These are phyloP conservation scores for Copsychus sechellarum DNA, from an alignment of 2,113 vertebrate species.

Conservation along the genomic window DNA sequence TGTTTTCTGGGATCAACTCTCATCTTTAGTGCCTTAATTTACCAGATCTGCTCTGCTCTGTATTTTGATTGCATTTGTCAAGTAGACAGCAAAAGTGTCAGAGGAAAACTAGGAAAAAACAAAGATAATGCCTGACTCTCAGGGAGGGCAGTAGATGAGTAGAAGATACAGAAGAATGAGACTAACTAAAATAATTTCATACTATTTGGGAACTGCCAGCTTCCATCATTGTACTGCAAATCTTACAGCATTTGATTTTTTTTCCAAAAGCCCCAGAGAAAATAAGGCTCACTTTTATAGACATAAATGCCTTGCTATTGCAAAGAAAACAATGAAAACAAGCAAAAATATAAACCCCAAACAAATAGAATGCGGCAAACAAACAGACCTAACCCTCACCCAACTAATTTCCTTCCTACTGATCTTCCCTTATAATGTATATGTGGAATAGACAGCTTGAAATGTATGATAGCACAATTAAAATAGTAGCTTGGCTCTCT, in stretches of 20 bases:
- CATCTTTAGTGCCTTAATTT: constrained; percentile 9
- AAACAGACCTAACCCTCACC: not conserved
- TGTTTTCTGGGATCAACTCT: not conserved
- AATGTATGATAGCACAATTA: not conserved
- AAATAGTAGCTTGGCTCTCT: not conserved
- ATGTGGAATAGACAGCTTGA: not conserved
- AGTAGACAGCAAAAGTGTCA: not conserved
- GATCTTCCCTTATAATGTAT: not conserved
- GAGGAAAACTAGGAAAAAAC: not conserved
- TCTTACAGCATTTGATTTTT: not conserved
- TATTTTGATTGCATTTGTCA: constrained; percentile 6
- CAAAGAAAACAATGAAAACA: constrained; percentile 5
- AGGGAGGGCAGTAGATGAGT: not conserved
- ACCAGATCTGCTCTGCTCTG: not conserved
- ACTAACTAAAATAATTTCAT: not conserved
- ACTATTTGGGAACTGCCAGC: constrained; percentile 4
- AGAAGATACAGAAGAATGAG: not conserved
- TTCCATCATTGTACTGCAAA: not conserved
- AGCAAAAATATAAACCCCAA: not conserved
- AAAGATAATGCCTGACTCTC: not conserved
- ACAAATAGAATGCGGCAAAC: not conserved
- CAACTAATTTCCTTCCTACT: not conserved
- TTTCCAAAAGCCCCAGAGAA: not conserved
- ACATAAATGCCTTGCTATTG: not conserved
- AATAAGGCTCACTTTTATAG: not conserved